Percentiles rank a stretch among this genome's conserved stretches.
Evolutionary conservation across 1,140 invertebrate species (phyloP).

Genomic region (Glossosoma conforme): DNA sequence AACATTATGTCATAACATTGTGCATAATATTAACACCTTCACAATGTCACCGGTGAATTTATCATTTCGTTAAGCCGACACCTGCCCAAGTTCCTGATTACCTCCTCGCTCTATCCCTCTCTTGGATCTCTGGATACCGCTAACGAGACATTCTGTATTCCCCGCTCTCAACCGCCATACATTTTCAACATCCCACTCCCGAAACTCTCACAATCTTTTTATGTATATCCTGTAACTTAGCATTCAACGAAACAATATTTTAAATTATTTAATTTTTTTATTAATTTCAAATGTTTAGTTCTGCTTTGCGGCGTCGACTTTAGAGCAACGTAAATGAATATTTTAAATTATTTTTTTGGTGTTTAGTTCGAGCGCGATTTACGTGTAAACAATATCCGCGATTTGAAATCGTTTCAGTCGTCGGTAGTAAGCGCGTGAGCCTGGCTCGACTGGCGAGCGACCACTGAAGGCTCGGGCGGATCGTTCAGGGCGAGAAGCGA

Average conservation of each 20-base stretch:
- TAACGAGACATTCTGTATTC: slow-evolving; percentile 9
- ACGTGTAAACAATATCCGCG: slow-evolving; percentile 19
- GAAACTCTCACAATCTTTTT: neutral
- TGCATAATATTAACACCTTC: too few relatives aligned
- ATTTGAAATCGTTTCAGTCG: neutral
- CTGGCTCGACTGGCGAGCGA: slow-evolving; percentile 16
- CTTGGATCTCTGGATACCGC: neutral
- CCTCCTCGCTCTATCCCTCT: neutral
- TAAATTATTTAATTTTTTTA: neutral
- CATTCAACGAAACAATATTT: too few relatives aligned
- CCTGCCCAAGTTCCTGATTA: slow-evolving; percentile 1
- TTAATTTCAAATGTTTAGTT: neutral
- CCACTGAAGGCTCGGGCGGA: slow-evolving; percentile 26
- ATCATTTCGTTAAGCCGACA: neutral
- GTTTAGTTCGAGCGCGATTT: too few relatives aligned
- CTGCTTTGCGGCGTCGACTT: neutral
- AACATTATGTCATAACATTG: too few relatives aligned
- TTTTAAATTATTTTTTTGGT: too few relatives aligned
- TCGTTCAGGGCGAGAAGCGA: slow-evolving; percentile 18
- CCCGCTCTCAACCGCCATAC: neutral
- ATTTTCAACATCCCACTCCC: neutral
- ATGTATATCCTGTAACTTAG: too few relatives aligned
- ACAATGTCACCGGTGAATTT: too few relatives aligned
- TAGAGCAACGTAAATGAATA: too few relatives aligned
- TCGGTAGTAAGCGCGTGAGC: slow-evolving; percentile 7